Conservation (phyloP, 2,113 vertebrate genomes). For the Rousettus leschenaultii region DNA sequence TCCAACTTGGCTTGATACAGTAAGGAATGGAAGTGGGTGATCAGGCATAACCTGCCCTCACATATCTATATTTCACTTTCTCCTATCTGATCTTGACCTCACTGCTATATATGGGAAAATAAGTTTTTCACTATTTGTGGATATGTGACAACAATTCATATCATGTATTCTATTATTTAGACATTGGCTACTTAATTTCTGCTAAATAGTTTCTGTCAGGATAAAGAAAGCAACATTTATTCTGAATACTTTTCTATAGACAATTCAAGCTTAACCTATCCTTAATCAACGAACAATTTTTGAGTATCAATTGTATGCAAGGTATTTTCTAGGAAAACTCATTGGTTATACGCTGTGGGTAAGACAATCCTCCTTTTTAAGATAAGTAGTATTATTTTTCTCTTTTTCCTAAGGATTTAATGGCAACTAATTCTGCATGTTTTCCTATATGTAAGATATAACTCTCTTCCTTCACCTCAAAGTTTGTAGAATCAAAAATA, state of each 20-base stretch:
- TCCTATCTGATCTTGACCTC: not conserved
- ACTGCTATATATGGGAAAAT: not conserved
- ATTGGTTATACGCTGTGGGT: not conserved
- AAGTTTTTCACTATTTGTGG: not conserved
- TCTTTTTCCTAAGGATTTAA: not conserved
- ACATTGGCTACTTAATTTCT: not conserved
- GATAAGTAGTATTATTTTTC: not conserved
- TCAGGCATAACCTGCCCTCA: not conserved
- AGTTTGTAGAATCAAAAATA: not conserved
- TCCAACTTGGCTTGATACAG: not conserved
- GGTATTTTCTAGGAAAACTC: not conserved
- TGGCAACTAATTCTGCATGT: not conserved
- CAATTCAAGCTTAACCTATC: not conserved
- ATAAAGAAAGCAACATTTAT: not conserved
- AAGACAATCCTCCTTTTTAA: not conserved
- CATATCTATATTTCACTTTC: not conserved
- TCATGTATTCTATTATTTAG: not conserved
- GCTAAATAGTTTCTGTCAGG: not conserved
- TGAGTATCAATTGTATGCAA: not conserved
- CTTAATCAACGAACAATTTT: not conserved
- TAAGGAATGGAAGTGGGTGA: accelerated
- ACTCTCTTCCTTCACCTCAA: not conserved
- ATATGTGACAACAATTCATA: not conserved
- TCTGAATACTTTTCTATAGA: not conserved
- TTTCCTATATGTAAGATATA: not conserved